Evolutionary conservation across 2,797 vertebrate species (phyloP).

Genomic region (Scolopax rusticola): DNA sequence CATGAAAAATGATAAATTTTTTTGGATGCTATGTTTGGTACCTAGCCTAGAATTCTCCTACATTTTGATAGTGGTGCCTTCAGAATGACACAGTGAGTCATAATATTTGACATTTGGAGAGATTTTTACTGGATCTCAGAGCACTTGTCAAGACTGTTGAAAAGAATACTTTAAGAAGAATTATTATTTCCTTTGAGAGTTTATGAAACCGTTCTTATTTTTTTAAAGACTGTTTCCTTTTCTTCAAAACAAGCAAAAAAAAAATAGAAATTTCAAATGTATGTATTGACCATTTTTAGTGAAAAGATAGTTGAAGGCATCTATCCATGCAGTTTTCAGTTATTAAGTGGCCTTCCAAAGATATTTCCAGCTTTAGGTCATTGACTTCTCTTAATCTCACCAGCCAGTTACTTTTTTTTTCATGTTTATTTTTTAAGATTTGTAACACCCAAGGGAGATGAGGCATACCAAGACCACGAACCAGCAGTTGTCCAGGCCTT

Average conservation of each 20-base stretch:
- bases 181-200: constrained; percentile 60
- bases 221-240: constrained; percentile 34
- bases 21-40: constrained; percentile 68
- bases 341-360: constrained; percentile 30
- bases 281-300: constrained; percentile 13
- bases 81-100: constrained; percentile 59
- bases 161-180: constrained; percentile 54
- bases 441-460: background rate
- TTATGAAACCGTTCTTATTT: constrained; percentile 19
- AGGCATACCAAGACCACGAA: background rate
- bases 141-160: constrained; percentile 56
- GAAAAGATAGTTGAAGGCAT: background rate
- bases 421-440: constrained; percentile 12
- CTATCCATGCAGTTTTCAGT: background rate
- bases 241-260: constrained; percentile 15
- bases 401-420: background rate
- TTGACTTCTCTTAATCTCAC: background rate
- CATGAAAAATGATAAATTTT: constrained; percentile 33
- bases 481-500: background rate
- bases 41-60: constrained; percentile 64
- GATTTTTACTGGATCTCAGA: constrained; percentile 61
- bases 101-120: constrained; percentile 70
- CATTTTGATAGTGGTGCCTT: constrained; percentile 65
- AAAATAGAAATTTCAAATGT: constrained; percentile 1
- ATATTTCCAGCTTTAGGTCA: constrained; percentile 16